These are phyloP conservation scores for Neomonachus schauinslandi DNA, from an alignment of 2,113 vertebrate species.

Conservation along the genomic window DNA sequence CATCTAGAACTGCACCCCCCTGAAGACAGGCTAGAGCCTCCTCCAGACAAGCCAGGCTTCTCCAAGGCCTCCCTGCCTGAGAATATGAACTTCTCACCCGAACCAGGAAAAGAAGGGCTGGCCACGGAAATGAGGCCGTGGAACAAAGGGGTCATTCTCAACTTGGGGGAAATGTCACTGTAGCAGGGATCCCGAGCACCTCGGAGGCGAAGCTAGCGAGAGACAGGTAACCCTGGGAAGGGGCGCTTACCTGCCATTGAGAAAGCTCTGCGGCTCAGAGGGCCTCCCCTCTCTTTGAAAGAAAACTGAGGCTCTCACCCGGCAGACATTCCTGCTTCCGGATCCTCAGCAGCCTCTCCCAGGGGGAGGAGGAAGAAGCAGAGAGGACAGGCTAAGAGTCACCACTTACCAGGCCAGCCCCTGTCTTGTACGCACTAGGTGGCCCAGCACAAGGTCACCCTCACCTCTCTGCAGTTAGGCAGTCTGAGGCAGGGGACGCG, in stretches of 20 bases:
- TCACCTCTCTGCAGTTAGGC: constrained; percentile 58
- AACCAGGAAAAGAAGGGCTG: background rate
- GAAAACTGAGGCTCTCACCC: constrained; percentile 59
- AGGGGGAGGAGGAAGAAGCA: constrained; percentile 78
- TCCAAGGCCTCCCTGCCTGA: background rate
- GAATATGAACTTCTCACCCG: background rate
- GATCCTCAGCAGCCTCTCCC: constrained; percentile 71
- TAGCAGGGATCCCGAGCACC: background rate
- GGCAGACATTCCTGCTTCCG: constrained; percentile 75
- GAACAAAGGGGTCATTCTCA: background rate
- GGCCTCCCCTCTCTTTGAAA: constrained; percentile 42
- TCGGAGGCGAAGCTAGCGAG: accelerated
- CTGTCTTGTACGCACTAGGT: constrained; percentile 32
- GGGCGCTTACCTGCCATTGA: constrained; percentile 63
- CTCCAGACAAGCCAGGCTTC: background rate
- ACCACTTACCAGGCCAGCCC: constrained; percentile 60
- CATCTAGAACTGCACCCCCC: background rate
- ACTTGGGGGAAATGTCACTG: background rate
- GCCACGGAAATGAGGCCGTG: background rate
- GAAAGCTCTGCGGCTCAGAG: background rate
- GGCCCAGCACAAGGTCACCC: constrained; percentile 39
- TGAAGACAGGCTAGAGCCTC: background rate
- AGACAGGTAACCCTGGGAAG: background rate
- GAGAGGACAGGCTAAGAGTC: constrained; percentile 48
- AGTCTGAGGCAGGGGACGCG: background rate